Percentiles rank a stretch among this genome's conserved stretches.
phyloP scores from a whole-genome alignment of 2,888 invertebrate genomes.

The Bellardia pandia region DNA sequence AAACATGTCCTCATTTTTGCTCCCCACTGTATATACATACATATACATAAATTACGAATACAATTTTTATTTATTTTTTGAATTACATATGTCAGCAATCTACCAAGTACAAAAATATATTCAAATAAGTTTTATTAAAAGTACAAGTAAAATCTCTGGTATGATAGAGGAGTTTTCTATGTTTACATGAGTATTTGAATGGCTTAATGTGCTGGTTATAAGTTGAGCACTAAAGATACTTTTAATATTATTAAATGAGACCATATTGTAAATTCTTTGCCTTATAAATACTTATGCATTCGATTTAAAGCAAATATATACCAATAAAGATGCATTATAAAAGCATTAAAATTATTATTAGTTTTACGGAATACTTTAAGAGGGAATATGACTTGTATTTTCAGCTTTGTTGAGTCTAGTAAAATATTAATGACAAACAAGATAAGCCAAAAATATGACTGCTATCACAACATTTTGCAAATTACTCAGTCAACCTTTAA shows the following conservation, averaged over 20 bases:
- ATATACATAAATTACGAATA: neutral
- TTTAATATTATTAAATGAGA: slow-evolving; percentile 3
- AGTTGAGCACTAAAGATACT: neutral
- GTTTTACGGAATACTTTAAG: too few species aligned
- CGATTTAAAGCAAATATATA: neutral
- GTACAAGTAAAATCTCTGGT: neutral
- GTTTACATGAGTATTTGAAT: too few species aligned
- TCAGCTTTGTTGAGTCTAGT: too few species aligned
- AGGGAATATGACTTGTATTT: too few species aligned
- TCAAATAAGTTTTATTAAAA: neutral
- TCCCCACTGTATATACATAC: neutral
- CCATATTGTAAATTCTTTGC: neutral
- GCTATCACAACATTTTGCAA: too few species aligned
- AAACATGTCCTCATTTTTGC: too few species aligned
- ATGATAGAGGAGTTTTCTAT: neutral
- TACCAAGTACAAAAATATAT: neutral
- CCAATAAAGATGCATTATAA: neutral
- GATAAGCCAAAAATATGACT: too few species aligned
- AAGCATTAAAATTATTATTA: neutral
- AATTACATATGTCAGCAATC: neutral
- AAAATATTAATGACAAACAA: too few species aligned
- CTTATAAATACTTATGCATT: neutral
- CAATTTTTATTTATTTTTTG: neutral
- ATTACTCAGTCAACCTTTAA: too few species aligned
- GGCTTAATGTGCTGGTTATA: neutral